Evolutionary conservation across 2,113 vertebrate genomes (phyloP), one percentile per base, ranked within the genome.

Genomic region (Proterorhinus semilunaris): DNA sequence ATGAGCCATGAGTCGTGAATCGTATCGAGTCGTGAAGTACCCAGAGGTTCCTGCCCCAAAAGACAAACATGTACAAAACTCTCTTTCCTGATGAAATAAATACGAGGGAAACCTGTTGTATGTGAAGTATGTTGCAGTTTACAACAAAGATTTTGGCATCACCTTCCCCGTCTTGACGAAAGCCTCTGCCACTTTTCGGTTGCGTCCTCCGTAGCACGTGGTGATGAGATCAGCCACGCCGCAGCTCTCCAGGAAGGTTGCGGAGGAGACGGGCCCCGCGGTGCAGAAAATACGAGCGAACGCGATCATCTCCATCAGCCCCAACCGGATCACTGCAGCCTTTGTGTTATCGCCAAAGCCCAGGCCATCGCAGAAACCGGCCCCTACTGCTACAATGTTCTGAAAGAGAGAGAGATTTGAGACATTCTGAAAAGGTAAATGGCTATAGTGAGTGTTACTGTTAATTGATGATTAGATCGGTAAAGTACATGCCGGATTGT

Each of bases 341-440:
- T 99, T 99, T 0, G 97, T 99, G 87, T 99, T 99, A 88, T 98
- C 96, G 0, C 97, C 98, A 0, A 94, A 98, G 59, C 95, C 94
- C 10, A 99, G 91, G 0, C 97, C 98, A 0, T 99, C 97, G 2
- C 96, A 98, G 93, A 99, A 99, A 12, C 98, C 98, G 0, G 98
- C 96, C 0, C 94, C 97, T 0, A 98, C 94, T 0, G 98, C 98
- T 49, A 99, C 98, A 0, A 99, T 83, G 0, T 99, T 99, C 97
- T 99, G 87, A 16, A 36, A 62, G 17, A 42, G 54, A 0, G 8
- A 21, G 15, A n/a, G 27, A 1, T 16, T 17, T 10, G 2, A 21
- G 21, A 21, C 21, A 21, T 21, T 21, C 21, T 21, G 21, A 21
- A 21, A 21, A 21, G 21, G 61, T 47, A 51, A 51, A 51, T 15